Evolutionary conservation across 2,888 invertebrate species (phyloP), one percentile per base, ranked within the genome.

Genomic region (Macrosoma leucophasiata): DNA sequence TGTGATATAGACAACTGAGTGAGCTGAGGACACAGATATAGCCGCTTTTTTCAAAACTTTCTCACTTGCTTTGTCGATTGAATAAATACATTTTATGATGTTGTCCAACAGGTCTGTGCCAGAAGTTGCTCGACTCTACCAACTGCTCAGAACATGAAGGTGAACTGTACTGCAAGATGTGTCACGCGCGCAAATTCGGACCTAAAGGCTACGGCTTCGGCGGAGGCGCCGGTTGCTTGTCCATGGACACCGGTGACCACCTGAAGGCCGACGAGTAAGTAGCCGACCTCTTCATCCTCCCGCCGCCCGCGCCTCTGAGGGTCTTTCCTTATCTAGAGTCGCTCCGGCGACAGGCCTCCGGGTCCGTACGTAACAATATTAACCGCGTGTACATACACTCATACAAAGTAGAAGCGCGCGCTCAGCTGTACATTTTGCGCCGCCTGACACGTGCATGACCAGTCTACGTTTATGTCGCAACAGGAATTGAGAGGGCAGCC

Each of bases 141-240:
- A 98, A 96, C 88, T 96, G 96, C 87, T 89, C 96, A 62, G 97
- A 97, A 82, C 98, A 98, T 88, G 97, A 97, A 70, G 94, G 94
- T 67, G 94, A 96, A 85, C 89, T 98, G 59, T 98, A 87, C 91
- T 99, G 98, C 91, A 98, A 97, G 88, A 88, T 90, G 68, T 97
- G 99, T 89, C 97, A 99, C 84, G 98, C 91, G 62, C 93, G 97
- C 75, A 97, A 97, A 89, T 98, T 93, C 85, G 98, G 98, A 72
- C 98, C 98, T 59, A 98, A 96, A 86, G 97, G 97, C 58, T 96
- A 97, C 85, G 98, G 98, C 62, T 98, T 97, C 82, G 98, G 98
- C 58, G 96, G 96, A 69, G 98, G 98, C 62, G 98, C 97, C 67
- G 98, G 98, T 54, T 94, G 95, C 81, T 89, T 98, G 66, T 95